Evolutionary conservation across 1,140 invertebrate species (phyloP), one percentile per base, ranked within the genome.

Genomic region (Venustaconcha ellipsiformis): DNA sequence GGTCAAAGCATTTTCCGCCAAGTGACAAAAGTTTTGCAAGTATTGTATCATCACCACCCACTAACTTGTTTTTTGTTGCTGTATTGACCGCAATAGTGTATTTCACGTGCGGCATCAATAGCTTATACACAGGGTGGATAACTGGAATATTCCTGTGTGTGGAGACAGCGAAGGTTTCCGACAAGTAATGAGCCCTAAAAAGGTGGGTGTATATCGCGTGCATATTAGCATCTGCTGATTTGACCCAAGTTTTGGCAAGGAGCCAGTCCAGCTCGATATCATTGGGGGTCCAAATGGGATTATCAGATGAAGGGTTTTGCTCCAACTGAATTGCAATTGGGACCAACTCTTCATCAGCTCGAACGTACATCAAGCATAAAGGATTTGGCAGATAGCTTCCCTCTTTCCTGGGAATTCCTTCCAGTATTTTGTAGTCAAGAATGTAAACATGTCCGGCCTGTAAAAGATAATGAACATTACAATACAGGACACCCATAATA

Each of bases 371-470:
- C 74, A 76, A 67, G 23, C 67, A 56, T 20, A 67, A 37, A 11
- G 74, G 58, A 57, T 70, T 62, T 14, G 74, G 15, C 2, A 76
- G 64, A 30, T 56, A 65, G 13, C 15, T 18, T 14, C 23, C 17
- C 14, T 56, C 63, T 2, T 57, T 26, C 62, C 74, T 57, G 14
- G 60, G 58, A 26, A 76, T 57, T 13, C 62, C 68, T 23, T 30
- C n/a, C 23, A 76, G 18, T 23, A 71, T 63, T 57, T 64, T 58
- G 57, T 76, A 76, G 62, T 76, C 60, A 14, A 66, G 48, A 56
- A 59, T 67, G 23, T 76, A 76, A 62, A 76, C 67, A 55, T 76
- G 74, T n/a, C 74, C 74, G n/a, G 60, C 63, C 74, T 76, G 55
- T 20, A 71, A 76, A 63, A 18, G 17, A 60, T 4, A 60, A 60